Conservation (phyloP, 2,113 vertebrate genomes). For the Zingel zingel region DNA sequence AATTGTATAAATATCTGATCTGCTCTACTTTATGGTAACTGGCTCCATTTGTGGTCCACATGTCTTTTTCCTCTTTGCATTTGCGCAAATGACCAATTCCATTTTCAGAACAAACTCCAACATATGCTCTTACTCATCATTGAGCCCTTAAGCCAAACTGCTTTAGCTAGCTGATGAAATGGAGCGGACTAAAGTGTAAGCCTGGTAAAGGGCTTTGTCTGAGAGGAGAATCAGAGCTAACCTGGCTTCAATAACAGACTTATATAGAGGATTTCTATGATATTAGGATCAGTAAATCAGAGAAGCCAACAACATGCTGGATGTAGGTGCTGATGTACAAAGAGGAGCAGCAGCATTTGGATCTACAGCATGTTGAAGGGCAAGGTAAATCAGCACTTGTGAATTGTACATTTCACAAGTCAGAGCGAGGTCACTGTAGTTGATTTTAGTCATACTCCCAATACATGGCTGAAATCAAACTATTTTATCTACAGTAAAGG, state of each 20-base stretch:
- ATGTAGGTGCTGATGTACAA: constrained; percentile 2
- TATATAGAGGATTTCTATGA: constrained; percentile 33
- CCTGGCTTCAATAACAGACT: constrained; percentile 37
- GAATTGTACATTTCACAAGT: neutral
- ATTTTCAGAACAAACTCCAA: constrained; percentile 31
- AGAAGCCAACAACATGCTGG: neutral
- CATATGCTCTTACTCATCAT: constrained; percentile 37
- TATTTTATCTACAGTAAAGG: neutral
- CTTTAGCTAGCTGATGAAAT: constrained; percentile 49
- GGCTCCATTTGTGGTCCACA: constrained; percentile 10
- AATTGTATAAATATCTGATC: constrained; percentile 15
- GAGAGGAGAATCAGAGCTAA: constrained; percentile 37
- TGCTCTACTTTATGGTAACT: constrained; percentile 16
- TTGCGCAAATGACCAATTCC: constrained; percentile 39
- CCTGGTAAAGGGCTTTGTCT: constrained; percentile 57
- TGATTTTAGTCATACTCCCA: neutral
- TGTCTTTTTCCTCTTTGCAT: constrained; percentile 36
- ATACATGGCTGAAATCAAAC: neutral
- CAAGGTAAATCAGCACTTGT: neutral
- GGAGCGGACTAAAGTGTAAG: constrained; percentile 41
- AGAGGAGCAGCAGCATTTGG: neutral
- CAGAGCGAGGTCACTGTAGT: neutral
- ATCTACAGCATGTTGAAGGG: neutral
- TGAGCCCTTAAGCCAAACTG: constrained; percentile 53
- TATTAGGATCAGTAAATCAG: constrained; percentile 46